Percentiles rank a stretch among this genome's conserved stretches.
These are phyloP conservation scores for Drymodes brunneopygia DNA, from an alignment of 2,113 vertebrate species.

Conservation along the genomic window DNA sequence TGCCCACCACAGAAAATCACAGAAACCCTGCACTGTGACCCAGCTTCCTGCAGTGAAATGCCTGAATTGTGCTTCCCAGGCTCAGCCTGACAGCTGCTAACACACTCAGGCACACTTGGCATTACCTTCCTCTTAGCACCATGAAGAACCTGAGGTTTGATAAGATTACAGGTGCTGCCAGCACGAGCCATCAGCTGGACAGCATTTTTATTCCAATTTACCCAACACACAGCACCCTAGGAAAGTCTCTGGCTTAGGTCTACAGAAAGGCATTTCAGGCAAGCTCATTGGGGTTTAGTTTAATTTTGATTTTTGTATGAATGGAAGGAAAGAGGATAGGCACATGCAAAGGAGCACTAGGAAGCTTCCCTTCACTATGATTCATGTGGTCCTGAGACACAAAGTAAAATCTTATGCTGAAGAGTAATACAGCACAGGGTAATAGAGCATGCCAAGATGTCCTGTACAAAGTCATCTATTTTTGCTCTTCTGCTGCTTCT, in stretches of 20 bases:
- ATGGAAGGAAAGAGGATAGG: neutral
- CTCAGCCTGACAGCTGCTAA: neutral
- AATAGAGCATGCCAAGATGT: conserved; percentile 27
- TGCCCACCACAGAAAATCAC: neutral
- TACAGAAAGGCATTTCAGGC: neutral
- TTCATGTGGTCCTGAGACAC: conserved; percentile 3
- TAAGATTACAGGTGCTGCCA: neutral
- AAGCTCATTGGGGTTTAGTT: neutral
- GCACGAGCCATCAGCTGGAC: neutral
- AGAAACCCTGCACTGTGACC: neutral
- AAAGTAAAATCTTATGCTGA: neutral
- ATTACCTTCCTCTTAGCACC: neutral
- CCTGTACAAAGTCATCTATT: conserved; percentile 23
- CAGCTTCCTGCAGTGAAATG: neutral
- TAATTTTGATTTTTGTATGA: neutral
- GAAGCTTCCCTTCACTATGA: neutral
- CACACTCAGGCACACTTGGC: neutral
- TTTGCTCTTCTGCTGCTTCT: conserved; percentile 12
- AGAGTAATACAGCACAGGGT: neutral
- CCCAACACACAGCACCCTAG: neutral
- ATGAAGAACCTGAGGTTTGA: neutral
- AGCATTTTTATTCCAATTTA: neutral
- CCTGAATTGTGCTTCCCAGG: neutral
- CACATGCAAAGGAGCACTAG: neutral
- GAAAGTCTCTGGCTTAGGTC: neutral